Conservation (phyloP, 1,140 invertebrate genomes). For the Aphelinus certus region DNA sequence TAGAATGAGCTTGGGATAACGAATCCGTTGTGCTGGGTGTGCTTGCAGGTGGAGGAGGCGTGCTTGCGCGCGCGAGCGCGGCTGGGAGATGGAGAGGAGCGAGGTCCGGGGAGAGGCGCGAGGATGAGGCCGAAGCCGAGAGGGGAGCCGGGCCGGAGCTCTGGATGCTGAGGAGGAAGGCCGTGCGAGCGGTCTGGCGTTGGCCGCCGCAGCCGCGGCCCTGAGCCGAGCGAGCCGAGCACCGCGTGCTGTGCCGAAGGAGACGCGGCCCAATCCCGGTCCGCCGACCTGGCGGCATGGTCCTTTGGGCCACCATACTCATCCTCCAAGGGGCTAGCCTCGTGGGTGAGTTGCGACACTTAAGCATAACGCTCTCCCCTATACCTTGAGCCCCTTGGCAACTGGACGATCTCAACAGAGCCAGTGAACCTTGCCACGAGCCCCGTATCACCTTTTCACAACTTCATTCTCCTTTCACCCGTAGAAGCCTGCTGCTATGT, state of each 20-base stretch:
- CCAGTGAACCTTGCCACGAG: too few species aligned
- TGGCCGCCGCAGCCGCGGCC: constrained; percentile 37
- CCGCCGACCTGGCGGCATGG: constrained; percentile 60
- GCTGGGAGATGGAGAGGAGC: too few species aligned
- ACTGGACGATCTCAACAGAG: too few species aligned
- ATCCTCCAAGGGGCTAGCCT: constrained; percentile 66
- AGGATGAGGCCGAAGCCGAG: not conserved
- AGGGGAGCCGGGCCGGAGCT: not conserved
- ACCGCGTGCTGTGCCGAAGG: constrained; percentile 46
- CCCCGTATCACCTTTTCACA: too few species aligned
- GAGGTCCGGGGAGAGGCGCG: too few species aligned
- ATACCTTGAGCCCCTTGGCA: too few species aligned
- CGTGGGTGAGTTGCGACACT: constrained; percentile 53
- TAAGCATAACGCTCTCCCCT: not conserved
- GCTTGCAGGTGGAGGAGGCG: too few species aligned
- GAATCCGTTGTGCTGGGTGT: too few species aligned
- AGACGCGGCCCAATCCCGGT: constrained; percentile 53
- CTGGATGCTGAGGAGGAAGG: constrained; percentile 9
- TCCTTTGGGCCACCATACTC: constrained; percentile 67
- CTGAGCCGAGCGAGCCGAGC: constrained; percentile 34
- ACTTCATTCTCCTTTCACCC: too few species aligned
- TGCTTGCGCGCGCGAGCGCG: too few species aligned
- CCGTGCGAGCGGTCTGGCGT: constrained; percentile 38
- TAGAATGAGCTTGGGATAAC: too few species aligned
- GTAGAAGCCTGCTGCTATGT: too few species aligned